Evolutionary conservation across 1,140 invertebrate genomes (phyloP).

Genomic region (Philaenus spumarius): DNA sequence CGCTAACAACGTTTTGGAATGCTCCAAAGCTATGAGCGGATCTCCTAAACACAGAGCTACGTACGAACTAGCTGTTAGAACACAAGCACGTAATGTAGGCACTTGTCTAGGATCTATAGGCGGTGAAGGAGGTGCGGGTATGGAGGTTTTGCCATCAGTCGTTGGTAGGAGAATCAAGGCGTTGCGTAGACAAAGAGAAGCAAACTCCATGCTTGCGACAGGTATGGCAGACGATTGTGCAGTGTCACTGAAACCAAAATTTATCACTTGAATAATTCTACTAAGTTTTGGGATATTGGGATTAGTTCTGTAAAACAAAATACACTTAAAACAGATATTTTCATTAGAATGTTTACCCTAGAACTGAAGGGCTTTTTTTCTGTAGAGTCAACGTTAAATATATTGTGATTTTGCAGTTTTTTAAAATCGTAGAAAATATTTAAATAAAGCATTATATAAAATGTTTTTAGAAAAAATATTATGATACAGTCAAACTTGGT

Average conservation of each 20-base stretch:
- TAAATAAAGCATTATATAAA: too few species aligned
- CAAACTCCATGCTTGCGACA: slow-evolving; percentile 84
- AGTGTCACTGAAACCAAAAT: slow-evolving; percentile 40
- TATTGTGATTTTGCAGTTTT: too few species aligned
- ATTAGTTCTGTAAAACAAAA: background rate
- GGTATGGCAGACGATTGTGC: slow-evolving; percentile 74
- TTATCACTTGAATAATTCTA: background rate
- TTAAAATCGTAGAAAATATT: slow-evolving; percentile 22
- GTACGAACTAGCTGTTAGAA: slow-evolving; percentile 74
- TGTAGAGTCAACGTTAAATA: too few species aligned
- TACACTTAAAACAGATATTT: background rate
- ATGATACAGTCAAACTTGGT: too few species aligned
- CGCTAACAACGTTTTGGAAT: slow-evolving; percentile 60
- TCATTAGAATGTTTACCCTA: background rate
- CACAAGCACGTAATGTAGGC: slow-evolving; percentile 42
- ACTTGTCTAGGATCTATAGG: slow-evolving; percentile 18
- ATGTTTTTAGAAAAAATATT: too few species aligned
- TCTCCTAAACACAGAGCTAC: slow-evolving; percentile 80
- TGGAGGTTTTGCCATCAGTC: slow-evolving; percentile 1
- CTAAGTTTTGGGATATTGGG: background rate
- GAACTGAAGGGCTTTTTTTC: too few species aligned
- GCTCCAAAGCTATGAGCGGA: slow-evolving; percentile 68
- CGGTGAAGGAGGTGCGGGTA: slow-evolving; percentile 5
- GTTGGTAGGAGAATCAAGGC: slow-evolving; percentile 46
- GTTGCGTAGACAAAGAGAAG: slow-evolving; percentile 78